Conservation (phyloP, 2,113 vertebrate genomes). For the Eulacestoma nigropectus region DNA sequence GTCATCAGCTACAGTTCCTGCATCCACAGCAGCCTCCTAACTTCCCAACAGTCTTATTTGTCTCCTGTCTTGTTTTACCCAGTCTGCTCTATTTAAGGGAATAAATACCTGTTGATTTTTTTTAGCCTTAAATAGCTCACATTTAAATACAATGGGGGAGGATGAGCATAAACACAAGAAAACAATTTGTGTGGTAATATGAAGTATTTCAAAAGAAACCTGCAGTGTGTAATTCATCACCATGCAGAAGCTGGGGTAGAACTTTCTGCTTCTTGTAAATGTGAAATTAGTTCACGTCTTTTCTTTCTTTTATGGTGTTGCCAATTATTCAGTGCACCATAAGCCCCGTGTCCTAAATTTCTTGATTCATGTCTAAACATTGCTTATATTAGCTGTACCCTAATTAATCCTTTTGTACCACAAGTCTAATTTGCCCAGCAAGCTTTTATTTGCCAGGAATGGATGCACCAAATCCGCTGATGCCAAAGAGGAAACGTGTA, state of each 20-base stretch:
- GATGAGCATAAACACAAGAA: not conserved
- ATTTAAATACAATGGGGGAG: not conserved
- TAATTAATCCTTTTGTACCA: conserved; percentile 48
- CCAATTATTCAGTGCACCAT: conserved; percentile 2
- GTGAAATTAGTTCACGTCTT: not conserved
- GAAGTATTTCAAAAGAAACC: not conserved
- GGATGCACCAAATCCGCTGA: conserved; percentile 50
- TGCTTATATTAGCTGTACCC: conserved; percentile 42
- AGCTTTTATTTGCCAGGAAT: conserved; percentile 26
- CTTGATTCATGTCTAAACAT: conserved; percentile 35
- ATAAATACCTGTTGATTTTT: not conserved
- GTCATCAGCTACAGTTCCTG: not conserved
- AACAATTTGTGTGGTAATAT: not conserved
- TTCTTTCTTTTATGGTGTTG: not conserved
- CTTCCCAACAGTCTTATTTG: not conserved
- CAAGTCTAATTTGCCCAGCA: conserved; percentile 35
- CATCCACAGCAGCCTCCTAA: not conserved
- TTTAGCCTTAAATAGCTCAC: not conserved
- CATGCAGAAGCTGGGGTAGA: not conserved
- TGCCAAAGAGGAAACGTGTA: conserved; percentile 21
- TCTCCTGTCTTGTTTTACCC: not conserved
- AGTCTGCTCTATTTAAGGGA: not conserved
- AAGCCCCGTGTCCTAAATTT: conserved; percentile 10
- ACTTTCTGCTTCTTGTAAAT: not conserved
- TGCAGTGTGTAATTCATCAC: not conserved